Conservation (phyloP, 2,113 vertebrate species). For the Pantherophis guttatus region DNA sequence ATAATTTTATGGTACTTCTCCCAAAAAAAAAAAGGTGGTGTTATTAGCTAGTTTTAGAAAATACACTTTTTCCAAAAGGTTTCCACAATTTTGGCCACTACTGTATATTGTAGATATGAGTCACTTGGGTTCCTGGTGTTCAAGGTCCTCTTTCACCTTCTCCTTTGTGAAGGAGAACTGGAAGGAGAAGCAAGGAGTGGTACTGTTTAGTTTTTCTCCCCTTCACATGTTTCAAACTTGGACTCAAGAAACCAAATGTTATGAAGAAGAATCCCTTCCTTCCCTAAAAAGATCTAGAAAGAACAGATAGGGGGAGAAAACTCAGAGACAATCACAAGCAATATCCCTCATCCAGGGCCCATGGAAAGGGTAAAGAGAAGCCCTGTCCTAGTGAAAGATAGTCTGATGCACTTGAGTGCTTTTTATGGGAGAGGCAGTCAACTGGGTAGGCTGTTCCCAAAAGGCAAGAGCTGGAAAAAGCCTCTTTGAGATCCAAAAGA, state of each 20-base stretch:
- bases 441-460: background rate
- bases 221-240: background rate
- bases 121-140: background rate
- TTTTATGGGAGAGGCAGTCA: background rate
- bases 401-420: background rate
- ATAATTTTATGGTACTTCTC: too few species aligned
- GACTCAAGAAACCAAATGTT: background rate
- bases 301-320: background rate
- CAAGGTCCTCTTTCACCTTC: background rate
- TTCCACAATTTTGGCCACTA: too few species aligned
- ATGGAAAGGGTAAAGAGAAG: background rate
- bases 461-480: background rate
- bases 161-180: background rate
- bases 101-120: background rate
- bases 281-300: background rate
- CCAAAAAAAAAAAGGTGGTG: too few species aligned
- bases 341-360: background rate
- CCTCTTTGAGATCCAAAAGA: background rate
- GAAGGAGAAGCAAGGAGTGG: background rate
- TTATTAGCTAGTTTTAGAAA: too few species aligned
- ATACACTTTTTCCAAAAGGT: too few species aligned
- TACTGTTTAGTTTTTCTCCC: background rate
- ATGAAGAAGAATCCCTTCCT: background rate
- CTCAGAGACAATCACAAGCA: background rate
- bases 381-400: background rate